These are phyloP conservation scores for Galeruca laticollis DNA, from an alignment of 2,888 invertebrate genomes.

Conservation along the genomic window DNA sequence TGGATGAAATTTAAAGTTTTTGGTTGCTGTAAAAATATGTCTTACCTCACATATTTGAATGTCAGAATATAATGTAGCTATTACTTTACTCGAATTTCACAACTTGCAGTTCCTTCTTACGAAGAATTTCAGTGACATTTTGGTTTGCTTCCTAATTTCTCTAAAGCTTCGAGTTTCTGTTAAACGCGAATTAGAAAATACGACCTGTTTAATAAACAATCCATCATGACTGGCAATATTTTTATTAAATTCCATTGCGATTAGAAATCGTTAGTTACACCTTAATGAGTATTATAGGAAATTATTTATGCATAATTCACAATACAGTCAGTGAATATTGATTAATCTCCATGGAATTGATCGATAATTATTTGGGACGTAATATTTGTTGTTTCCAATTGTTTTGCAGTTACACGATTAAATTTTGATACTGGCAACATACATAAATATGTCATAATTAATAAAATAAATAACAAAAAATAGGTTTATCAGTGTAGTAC, in stretches of 20 bases:
- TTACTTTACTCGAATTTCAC: too few species aligned
- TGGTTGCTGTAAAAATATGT: too few species aligned
- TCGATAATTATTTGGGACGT: neutral
- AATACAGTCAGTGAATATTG: neutral
- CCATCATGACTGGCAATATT: neutral
- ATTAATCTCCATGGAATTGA: neutral
- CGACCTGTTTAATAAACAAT: neutral
- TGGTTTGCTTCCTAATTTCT: too few species aligned
- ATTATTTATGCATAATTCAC: neutral
- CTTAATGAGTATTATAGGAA: neutral
- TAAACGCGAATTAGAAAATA: neutral
- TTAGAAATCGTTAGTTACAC: slow-evolving; percentile 1
- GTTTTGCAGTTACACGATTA: neutral
- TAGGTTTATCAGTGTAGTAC: too few species aligned
- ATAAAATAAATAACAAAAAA: too few species aligned
- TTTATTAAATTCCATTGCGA: neutral
- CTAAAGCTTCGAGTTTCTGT: too few species aligned
- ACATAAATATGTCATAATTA: neutral
- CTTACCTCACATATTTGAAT: too few species aligned
- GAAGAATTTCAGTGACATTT: too few species aligned
- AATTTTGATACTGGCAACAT: neutral
- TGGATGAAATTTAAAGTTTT: too few species aligned
- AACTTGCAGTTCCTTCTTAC: too few species aligned
- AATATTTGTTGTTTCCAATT: too few species aligned
- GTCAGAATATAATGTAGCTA: too few species aligned